Conservation (phyloP, 2,113 vertebrate genomes). For the Trichomycterus rosablanca region DNA sequence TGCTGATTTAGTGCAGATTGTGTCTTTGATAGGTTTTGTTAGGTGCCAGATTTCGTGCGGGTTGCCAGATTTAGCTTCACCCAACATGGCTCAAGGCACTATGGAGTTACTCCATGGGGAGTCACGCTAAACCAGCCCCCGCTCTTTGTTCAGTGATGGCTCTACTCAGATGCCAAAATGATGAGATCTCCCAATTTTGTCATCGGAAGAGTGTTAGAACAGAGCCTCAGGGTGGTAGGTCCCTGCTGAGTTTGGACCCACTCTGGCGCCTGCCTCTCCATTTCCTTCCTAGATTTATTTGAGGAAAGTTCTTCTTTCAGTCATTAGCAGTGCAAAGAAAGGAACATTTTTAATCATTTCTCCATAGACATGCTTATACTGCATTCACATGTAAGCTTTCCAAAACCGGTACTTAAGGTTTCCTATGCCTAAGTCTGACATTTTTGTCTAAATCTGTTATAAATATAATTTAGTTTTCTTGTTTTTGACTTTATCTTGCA, state of each 20-base stretch:
- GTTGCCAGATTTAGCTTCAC: constrained; percentile 67
- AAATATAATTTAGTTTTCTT: neutral
- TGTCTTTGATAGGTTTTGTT: constrained; percentile 51
- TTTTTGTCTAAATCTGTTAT: constrained; percentile 4
- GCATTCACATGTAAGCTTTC: constrained; percentile 7
- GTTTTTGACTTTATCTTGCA: neutral
- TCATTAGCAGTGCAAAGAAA: constrained; percentile 32
- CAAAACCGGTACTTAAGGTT: constrained; percentile 14
- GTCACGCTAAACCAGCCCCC: constrained; percentile 54
- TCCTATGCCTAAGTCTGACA: constrained; percentile 3
- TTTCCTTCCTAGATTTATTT: constrained; percentile 39
- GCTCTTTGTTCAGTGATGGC: constrained; percentile 63
- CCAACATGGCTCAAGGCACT: constrained; percentile 57
- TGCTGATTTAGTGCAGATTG: constrained; percentile 46
- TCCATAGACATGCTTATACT: constrained; percentile 1
- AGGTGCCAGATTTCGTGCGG: constrained; percentile 53
- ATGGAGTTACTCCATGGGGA: constrained; percentile 56
- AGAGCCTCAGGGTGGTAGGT: constrained; percentile 64
- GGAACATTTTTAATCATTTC: constrained; percentile 20
- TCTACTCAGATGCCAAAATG: constrained; percentile 52
- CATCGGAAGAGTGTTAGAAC: constrained; percentile 53
- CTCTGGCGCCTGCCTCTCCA: constrained; percentile 53
- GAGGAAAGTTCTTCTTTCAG: constrained; percentile 39
- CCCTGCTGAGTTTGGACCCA: constrained; percentile 62
- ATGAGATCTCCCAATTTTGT: constrained; percentile 48